Evolutionary conservation across 2,888 invertebrate species (phyloP), one percentile per base, ranked within the genome.

Genomic region (Eueremaeus valkanovi): DNA sequence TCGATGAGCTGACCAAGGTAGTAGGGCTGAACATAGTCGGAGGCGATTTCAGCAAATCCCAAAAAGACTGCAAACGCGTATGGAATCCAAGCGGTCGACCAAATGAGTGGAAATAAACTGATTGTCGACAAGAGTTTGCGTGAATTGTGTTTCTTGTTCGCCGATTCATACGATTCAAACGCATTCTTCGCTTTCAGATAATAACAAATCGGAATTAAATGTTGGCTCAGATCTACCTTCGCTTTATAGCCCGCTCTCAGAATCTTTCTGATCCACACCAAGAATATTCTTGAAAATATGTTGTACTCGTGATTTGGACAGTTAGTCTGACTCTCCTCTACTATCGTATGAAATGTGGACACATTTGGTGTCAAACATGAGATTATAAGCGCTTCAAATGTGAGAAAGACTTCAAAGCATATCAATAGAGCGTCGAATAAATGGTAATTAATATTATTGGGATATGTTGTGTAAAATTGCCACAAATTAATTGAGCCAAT

Each of bases 301-400:
- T 63, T 63, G 33, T 27, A 63, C 2, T 63, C 63, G 18, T 29
- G 2, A 2, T 31, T 5, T 31, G 63, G 63, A 63, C 63, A 63
- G 16, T 33, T 31, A 24, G 21, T 3, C 5, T 33, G 8, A 13
- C 18, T 5, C 13, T 63, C 63, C 8, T 6, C 11, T 8, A 1
- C 33, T 33, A 63, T 9, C 9, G 33, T 18, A 11, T 63, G 31
- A 18, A 63, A 63, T 9, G 29, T 2, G 1, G 31, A 29, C 18
- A 63, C 11, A 31, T 18, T 63, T 63, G 5, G 63, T 31, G 63
- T 33, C 33, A 63, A 33, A 63, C 63, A 33, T 63, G 63, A 63
- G 29, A 63, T 63, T 8, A 63, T 31, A 8, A 63, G 18, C 27
- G 33, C 6, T 63, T 33, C 3, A 5, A 63, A n/a, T 31, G 63